A percentile compares a stretch with the other conserved stretches of the same genome.
Conservation (phyloP, 2,113 vertebrate genomes). For the Galemys pyrenaicus region DNA sequence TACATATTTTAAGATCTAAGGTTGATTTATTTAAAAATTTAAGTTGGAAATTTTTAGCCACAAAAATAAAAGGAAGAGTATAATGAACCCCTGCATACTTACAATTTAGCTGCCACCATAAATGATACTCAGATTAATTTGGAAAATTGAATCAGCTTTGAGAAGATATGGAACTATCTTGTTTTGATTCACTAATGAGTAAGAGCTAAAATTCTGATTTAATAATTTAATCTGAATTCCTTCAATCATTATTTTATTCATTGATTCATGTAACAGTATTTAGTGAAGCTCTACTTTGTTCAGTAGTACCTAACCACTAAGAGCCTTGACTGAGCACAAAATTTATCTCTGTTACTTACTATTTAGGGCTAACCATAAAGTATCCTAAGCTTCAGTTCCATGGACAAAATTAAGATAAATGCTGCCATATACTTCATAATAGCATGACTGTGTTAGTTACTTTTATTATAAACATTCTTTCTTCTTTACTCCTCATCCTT, state of each 20-base stretch:
- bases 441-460: background rate
- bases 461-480: background rate
- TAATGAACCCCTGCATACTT: background rate
- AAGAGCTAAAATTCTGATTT: conserved; percentile 38
- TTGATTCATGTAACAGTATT: conserved; percentile 56
- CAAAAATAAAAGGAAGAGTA: background rate
- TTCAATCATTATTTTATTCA: conserved; percentile 62
- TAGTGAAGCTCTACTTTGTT: conserved; percentile 45
- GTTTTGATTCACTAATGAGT: conserved; percentile 51
- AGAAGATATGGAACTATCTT: conserved; percentile 48
- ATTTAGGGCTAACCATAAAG: background rate
- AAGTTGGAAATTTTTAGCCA: conserved; percentile 32
- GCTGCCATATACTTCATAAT: background rate
- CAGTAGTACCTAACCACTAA: background rate
- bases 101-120: background rate
- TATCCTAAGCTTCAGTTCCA: background rate
- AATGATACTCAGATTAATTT: conserved; percentile 39
- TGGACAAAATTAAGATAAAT: conserved; percentile 9
- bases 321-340: background rate
- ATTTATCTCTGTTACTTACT: background rate
- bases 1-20: conserved; percentile 23
- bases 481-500: background rate
- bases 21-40: conserved; percentile 23
- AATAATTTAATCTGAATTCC: conserved; percentile 44
- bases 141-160: conserved; percentile 42